Evolutionary conservation across 2,113 vertebrate genomes (phyloP).

Genomic region (Petrocephalus microphthalmus): DNA sequence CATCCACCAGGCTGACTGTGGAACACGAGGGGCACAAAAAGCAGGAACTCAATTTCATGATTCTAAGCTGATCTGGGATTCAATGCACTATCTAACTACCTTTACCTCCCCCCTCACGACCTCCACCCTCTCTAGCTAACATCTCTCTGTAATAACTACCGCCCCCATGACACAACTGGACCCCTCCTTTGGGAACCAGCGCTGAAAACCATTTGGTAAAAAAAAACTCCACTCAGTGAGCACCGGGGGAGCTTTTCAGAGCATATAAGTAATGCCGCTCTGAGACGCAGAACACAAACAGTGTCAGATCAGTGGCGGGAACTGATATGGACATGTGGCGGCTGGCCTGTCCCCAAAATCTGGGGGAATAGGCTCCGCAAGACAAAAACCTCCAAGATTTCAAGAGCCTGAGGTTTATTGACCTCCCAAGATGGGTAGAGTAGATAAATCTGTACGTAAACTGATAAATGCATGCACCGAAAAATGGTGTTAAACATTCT

Average conservation of each 20-base stretch:
- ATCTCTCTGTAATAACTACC: background rate
- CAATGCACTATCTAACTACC: background rate
- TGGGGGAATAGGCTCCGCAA: background rate
- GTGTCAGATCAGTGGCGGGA: too few species aligned
- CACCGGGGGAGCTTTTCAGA: background rate
- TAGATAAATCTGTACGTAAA: background rate
- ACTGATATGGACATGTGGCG: background rate
- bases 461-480: background rate
- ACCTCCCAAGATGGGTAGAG: background rate
- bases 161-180: background rate
- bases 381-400: background rate
- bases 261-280: background rate
- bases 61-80: background rate
- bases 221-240: background rate
- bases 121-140: background rate
- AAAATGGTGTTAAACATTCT: background rate
- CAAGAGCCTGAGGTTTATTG: background rate
- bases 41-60: conserved; percentile 21
- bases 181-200: background rate
- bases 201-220: background rate
- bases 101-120: background rate
- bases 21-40: background rate
- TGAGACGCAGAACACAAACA: background rate
- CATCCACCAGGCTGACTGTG: background rate
- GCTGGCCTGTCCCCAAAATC: background rate